These are phyloP conservation scores for Himantopus leucocephalus DNA, from an alignment of 2,113 vertebrate genomes.

Conservation along the genomic window DNA sequence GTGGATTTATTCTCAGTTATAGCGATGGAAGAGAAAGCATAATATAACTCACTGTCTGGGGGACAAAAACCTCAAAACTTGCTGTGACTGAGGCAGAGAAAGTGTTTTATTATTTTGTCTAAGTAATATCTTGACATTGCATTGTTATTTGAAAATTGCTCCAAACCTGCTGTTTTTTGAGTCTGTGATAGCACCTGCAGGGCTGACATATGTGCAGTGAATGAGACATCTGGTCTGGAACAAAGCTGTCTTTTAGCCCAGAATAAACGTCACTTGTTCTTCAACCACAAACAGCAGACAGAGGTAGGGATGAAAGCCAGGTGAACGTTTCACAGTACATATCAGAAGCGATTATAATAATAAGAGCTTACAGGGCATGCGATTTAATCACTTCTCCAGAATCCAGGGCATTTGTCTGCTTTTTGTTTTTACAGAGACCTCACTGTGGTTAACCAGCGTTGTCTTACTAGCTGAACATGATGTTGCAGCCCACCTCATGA, in stretches of 20 bases:
- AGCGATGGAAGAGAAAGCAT: background rate
- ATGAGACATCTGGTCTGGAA: constrained; percentile 41
- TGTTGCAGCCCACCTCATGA: background rate
- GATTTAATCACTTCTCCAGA: background rate
- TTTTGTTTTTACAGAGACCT: background rate
- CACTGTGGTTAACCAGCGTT: background rate
- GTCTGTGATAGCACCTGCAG: constrained; percentile 13
- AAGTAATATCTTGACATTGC: constrained; percentile 6
- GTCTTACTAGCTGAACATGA: background rate
- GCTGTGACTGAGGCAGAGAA: background rate
- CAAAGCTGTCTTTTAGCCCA: constrained; percentile 47
- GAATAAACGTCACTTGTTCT: background rate
- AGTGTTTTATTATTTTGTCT: background rate
- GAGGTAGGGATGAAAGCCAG: constrained; percentile 18
- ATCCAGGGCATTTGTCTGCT: background rate
- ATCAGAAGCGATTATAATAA: background rate
- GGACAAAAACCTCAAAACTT: background rate
- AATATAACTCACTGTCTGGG: background rate
- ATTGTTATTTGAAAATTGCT: constrained; percentile 35
- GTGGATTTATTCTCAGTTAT: background rate
- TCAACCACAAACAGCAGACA: constrained; percentile 2
- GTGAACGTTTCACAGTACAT: background rate
- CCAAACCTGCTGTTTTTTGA: constrained; percentile 25
- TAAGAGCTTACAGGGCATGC: background rate
- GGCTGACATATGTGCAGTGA: constrained; percentile 19